Conservation (phyloP, 2,797 vertebrate genomes). For the Poeciliopsis gracilis region DNA sequence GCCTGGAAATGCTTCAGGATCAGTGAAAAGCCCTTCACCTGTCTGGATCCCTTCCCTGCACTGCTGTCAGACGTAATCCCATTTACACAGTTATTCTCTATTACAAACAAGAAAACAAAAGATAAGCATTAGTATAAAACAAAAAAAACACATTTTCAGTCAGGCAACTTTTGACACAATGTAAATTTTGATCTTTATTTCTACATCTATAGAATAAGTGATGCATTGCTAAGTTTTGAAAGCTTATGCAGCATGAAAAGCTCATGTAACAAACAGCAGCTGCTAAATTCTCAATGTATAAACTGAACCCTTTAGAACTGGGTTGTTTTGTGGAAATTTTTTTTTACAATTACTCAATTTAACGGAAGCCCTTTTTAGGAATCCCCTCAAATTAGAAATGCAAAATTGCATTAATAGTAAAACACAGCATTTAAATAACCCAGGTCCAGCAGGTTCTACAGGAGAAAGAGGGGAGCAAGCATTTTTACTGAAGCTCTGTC, state of each 20-base stretch:
- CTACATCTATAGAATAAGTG: not conserved
- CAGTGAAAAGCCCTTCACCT: slow-evolving; percentile 81
- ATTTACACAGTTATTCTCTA: slow-evolving; percentile 59
- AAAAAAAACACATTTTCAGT: not conserved
- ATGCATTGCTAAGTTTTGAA: not conserved
- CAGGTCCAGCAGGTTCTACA: slow-evolving; percentile 11
- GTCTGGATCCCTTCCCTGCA: slow-evolving; percentile 75
- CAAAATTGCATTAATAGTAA: not conserved
- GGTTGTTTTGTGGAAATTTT: slow-evolving; percentile 7
- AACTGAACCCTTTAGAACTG: slow-evolving; percentile 19
- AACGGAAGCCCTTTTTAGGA: not conserved
- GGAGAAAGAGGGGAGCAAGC: not conserved
- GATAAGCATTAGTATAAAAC: not conserved
- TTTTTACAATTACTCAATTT: not conserved
- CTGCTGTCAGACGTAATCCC: slow-evolving; percentile 57
- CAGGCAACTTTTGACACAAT: not conserved
- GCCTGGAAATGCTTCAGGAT: slow-evolving; percentile 88
- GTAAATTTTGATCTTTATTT: not conserved
- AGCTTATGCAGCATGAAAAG: slow-evolving; percentile 16
- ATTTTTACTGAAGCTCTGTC: slow-evolving; percentile 23
- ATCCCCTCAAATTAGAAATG: not conserved
- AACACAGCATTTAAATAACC: slow-evolving; percentile 10
- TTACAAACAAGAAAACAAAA: not conserved
- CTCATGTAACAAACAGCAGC: slow-evolving; percentile 7
- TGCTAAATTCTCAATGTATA: not conserved